Percentiles rank a stretch among this genome's conserved stretches.
Conservation (phyloP, 2,113 vertebrate genomes). For the Miniopterus natalensis region DNA sequence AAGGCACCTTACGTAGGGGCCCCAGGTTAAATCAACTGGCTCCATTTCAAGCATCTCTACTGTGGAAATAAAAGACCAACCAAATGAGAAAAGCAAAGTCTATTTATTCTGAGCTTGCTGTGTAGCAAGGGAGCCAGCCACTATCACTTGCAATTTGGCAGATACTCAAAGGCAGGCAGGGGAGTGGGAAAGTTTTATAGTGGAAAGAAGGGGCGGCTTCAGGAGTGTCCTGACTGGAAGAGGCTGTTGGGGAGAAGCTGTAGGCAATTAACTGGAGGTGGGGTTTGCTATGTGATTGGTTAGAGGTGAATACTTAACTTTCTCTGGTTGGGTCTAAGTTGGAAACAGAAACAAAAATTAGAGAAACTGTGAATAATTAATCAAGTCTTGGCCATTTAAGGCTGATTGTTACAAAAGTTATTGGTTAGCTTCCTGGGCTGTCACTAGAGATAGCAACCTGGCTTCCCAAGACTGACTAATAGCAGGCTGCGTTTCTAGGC, state of each 20-base stretch:
- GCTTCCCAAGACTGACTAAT: background rate
- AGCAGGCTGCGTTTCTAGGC: background rate
- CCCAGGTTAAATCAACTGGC: background rate
- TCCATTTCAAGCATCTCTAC: background rate
- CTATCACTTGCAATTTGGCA: background rate
- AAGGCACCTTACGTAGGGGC: background rate
- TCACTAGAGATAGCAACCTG: background rate
- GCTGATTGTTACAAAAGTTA: background rate
- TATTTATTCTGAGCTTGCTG: background rate
- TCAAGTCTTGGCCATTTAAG: background rate
- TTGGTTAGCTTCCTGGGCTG: constrained; percentile 23
- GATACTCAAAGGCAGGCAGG: background rate
- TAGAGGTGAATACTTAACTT: background rate
- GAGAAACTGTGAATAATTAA: background rate
- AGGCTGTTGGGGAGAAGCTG: background rate
- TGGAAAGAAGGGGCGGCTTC: background rate
- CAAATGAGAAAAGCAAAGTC: constrained; percentile 28
- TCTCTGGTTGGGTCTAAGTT: background rate
- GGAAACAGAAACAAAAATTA: constrained; percentile 3
- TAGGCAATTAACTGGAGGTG: background rate
- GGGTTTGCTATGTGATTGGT: background rate
- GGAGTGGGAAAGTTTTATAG: background rate
- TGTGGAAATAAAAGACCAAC: background rate
- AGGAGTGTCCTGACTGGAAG: background rate
- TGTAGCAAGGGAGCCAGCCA: background rate